Evolutionary conservation across 1,140 invertebrate species (phyloP), one percentile per base, ranked within the genome.

Genomic region (Oryctes rhinoceros): DNA sequence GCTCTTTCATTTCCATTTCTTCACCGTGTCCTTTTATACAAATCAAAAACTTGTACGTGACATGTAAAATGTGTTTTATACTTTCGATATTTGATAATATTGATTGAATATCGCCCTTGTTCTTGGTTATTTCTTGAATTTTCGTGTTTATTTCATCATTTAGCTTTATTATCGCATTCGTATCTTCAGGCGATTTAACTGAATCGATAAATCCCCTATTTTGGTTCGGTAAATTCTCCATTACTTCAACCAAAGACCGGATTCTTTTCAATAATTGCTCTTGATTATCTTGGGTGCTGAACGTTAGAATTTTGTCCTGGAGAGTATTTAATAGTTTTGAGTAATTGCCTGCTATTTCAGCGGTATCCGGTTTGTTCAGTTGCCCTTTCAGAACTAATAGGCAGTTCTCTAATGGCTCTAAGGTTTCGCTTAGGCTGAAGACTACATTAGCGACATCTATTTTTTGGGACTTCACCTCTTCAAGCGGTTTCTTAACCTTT

Each of bases 131-230:
- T 10, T 77, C 62, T 75, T 67, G 79, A 65, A 37, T 78, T 81
- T 79, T 82, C 53, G 49, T 79, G 78, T 67, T 75, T 80, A 49
- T 59, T 71, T 81, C 81, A n/a, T 48, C 47, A 48, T n/a, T 18
- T 2, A 76, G 10, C 11, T 37, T 30, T 35, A 3, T 37, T 15
- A 71, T 37, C 35, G 13, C 4, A 3, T 11, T 13, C 3, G 37
- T 71, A 71, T 71, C 10, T 24, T 71, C 65, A 30, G 65, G 37
- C 6, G 65, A 30, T 15, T 10, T 37, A 37, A 71, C 0, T 35
- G 65, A 35, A 10, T 71, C 10, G 11, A 71, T 5, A 4, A 71
- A 9, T 24, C 10, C 3, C 0, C n/a, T 24, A 15, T 71, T 71
- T 13, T 35, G 10, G 13, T 35, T 15, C 24, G 65, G 65, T 2